Evolutionary conservation across 2,113 vertebrate genomes (phyloP).

Genomic region (Myiopsitta monachus): DNA sequence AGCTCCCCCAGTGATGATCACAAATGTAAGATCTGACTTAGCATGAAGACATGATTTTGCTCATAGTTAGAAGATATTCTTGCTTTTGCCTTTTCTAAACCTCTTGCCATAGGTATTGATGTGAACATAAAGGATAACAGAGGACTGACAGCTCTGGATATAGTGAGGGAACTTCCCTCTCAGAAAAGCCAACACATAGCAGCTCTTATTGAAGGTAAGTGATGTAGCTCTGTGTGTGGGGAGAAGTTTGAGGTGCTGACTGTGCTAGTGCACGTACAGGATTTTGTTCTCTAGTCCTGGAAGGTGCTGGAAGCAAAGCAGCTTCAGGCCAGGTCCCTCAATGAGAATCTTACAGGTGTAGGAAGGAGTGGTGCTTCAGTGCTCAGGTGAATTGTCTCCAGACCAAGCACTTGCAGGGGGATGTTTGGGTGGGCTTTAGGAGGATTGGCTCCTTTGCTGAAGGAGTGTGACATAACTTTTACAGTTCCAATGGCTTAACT

Average conservation of each 20-base stretch:
- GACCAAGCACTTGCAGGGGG: background rate
- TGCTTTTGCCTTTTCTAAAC: background rate
- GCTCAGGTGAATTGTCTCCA: background rate
- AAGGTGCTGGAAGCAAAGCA: background rate
- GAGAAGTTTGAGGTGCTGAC: background rate
- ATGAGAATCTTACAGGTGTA: background rate
- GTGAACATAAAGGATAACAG: constrained; percentile 90
- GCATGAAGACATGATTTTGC: background rate
- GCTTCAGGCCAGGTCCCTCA: background rate
- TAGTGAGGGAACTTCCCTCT: constrained; percentile 93
- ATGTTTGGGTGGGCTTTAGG: background rate
- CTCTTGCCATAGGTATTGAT: constrained; percentile 80
- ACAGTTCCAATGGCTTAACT: constrained; percentile 28
- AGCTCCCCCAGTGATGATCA: background rate
- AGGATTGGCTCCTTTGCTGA: background rate
- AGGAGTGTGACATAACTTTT: background rate
- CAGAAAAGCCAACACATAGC: constrained; percentile 94
- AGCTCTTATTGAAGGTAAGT: constrained; percentile 87
- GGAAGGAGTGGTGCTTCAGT: background rate
- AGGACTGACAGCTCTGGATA: constrained; percentile 90
- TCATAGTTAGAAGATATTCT: background rate
- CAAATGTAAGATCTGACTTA: background rate
- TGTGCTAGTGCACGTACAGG: background rate
- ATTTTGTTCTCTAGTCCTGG: background rate
- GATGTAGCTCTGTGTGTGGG: background rate